Evolutionary conservation across 2,888 invertebrate genomes (phyloP).

Genomic region (Dolichopus griseipennis): DNA sequence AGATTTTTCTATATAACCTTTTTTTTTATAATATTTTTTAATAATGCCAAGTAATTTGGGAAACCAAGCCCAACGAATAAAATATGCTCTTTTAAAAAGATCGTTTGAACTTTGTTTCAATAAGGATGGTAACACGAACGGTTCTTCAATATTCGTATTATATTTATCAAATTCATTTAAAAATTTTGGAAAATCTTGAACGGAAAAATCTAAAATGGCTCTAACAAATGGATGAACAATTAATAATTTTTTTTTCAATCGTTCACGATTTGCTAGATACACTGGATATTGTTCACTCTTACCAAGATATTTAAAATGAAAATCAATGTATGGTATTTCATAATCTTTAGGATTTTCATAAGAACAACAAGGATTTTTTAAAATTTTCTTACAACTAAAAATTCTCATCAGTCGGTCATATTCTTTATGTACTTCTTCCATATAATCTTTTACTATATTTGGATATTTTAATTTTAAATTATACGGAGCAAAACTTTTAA

Average conservation of each 20-base stretch:
- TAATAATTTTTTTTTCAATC: constrained; percentile 50
- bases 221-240: constrained; percentile 56
- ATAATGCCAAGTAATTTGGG: constrained; percentile 38
- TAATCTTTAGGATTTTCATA: constrained; percentile 45
- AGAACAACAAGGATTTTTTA: constrained; percentile 50
- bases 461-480: constrained; percentile 51
- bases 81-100: constrained; percentile 38
- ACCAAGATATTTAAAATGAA: constrained; percentile 52
- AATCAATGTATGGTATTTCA: constrained; percentile 33
- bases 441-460: constrained; percentile 44
- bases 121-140: constrained; percentile 26
- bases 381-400: constrained; percentile 55
- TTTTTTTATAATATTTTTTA: constrained; percentile 33
- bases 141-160: constrained; percentile 19
- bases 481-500: constrained; percentile 49
- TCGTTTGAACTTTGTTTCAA: constrained; percentile 30
- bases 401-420: constrained; percentile 54
- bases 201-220: constrained; percentile 36
- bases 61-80: constrained; percentile 43
- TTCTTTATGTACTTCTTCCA: constrained; percentile 48
- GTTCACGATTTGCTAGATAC: constrained; percentile 50
- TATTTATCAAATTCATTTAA: constrained; percentile 37
- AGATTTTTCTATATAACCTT: constrained; percentile 27
- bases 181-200: constrained; percentile 37
- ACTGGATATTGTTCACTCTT: constrained; percentile 51